These are phyloP conservation scores for Pseudanteris insignis DNA, from an alignment of 2,888 invertebrate genomes.

Conservation along the genomic window DNA sequence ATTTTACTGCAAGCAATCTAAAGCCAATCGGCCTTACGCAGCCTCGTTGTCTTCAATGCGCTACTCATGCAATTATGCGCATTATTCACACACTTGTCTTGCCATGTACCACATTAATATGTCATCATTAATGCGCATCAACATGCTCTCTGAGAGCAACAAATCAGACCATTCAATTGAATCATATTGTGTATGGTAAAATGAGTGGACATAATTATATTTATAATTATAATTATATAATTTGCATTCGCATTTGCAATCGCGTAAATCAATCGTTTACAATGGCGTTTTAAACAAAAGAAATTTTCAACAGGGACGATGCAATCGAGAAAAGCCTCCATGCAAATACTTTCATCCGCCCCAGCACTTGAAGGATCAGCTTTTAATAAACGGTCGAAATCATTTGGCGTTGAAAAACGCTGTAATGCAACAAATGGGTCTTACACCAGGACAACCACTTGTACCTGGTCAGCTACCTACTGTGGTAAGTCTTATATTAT, in stretches of 20 bases:
- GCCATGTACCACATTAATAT: conserved; percentile 30
- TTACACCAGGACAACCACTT: conserved; percentile 88
- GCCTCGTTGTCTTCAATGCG: conserved; percentile 22
- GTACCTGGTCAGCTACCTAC: conserved; percentile 92
- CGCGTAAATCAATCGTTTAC: no score
- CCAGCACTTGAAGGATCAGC: conserved; percentile 99
- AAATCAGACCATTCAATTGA: conserved; percentile 19
- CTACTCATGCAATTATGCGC: conserved; percentile 32
- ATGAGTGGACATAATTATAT: no score
- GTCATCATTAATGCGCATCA: conserved; percentile 38
- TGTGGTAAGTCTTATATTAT: conserved; percentile 77
- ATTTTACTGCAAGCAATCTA: conserved; percentile 40
- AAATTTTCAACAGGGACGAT: conserved; percentile 91
- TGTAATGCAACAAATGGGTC: conserved; percentile 95
- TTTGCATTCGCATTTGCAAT: no score
- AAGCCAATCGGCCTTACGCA: conserved; percentile 40
- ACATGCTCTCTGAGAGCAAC: conserved; percentile 23
- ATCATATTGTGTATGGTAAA: no score
- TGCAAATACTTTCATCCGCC: conserved; percentile 99
- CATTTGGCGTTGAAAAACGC: conserved; percentile 99
- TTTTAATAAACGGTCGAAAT: conserved; percentile 99
- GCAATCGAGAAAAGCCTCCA: conserved; percentile 99
- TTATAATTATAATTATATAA: no score
- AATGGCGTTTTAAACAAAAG: no score
- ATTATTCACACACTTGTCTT: conserved; percentile 40